A percentile compares a stretch with the other conserved stretches of the same genome.
Conservation (phyloP, 2,888 invertebrate genomes). For the Pycnomerus fuliginosus region DNA sequence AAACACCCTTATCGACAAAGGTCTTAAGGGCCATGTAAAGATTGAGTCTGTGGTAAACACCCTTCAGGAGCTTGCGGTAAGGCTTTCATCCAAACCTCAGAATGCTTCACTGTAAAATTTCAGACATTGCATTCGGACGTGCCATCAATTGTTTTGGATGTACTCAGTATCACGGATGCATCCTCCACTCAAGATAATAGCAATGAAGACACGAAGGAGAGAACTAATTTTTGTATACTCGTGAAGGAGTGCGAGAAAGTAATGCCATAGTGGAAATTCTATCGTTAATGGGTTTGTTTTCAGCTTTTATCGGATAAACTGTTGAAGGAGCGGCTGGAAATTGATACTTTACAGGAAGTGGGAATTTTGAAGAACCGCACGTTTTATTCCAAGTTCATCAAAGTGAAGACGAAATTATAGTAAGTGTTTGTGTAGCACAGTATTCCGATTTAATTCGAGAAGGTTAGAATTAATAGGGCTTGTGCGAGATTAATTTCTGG, state of each 20-base stretch:
- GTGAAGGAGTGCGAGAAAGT: slow-evolving; percentile 80
- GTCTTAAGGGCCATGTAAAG: slow-evolving; percentile 72
- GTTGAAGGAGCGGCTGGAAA: slow-evolving; percentile 88
- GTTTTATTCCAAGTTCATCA: slow-evolving; percentile 93
- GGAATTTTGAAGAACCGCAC: slow-evolving; percentile 86
- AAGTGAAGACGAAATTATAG: slow-evolving; percentile 97
- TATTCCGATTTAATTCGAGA: too few relatives aligned
- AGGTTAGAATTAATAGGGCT: too few relatives aligned
- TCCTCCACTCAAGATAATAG: slow-evolving; percentile 70
- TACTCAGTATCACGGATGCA: slow-evolving; percentile 80
- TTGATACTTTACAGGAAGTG: slow-evolving; percentile 89
- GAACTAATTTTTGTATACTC: slow-evolving; percentile 74
- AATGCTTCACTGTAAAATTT: too few relatives aligned
- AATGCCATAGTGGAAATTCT: slow-evolving; percentile 20
- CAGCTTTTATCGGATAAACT: slow-evolving; percentile 77
- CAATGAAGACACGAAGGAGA: slow-evolving; percentile 61
- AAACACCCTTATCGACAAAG: slow-evolving; percentile 79
- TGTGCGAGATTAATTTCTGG: too few relatives aligned
- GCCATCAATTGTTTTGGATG: slow-evolving; percentile 81
- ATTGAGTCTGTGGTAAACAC: slow-evolving; percentile 74
- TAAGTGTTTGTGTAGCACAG: too few relatives aligned
- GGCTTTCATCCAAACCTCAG: slow-evolving; percentile 37
- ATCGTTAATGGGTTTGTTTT: slow-evolving; percentile 37
- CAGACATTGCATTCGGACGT: slow-evolving; percentile 77
- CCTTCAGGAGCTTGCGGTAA: slow-evolving; percentile 76